Evolutionary conservation across 2,113 vertebrate genomes (phyloP).

Genomic region (Thymallus thymallus): DNA sequence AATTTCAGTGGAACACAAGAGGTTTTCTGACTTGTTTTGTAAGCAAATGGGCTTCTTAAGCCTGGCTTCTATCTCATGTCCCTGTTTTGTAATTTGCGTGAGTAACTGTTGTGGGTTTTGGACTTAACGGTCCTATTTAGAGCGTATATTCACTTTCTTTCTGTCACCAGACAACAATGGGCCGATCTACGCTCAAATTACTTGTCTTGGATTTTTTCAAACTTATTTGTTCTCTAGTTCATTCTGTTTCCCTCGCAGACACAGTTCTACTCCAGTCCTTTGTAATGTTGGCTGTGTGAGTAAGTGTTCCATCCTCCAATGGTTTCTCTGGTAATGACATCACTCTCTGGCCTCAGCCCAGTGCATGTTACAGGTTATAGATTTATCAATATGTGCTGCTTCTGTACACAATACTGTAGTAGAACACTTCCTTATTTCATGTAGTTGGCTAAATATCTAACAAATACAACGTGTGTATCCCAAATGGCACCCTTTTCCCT

Average conservation of each 20-base stretch:
- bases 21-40: not conserved
- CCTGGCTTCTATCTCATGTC: not conserved
- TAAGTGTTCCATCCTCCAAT: not conserved
- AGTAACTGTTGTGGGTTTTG: slow-evolving; percentile 11
- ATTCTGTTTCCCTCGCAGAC: not conserved
- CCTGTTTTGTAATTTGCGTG: not conserved
- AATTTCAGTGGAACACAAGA: slow-evolving; percentile 8
- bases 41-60: not conserved
- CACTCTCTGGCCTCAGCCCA: not conserved
- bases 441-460: not conserved
- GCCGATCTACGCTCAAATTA: not conserved
- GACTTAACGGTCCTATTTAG: not conserved
- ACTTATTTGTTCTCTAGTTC: too few relatives aligned
- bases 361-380: not conserved
- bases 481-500: too few relatives aligned
- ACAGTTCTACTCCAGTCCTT: not conserved
- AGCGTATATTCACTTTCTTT: not conserved
- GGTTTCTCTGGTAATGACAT: not conserved
- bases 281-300: not conserved
- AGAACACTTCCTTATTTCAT: not conserved
- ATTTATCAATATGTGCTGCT: too few relatives aligned
- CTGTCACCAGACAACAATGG: not conserved
- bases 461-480: too few relatives aligned
- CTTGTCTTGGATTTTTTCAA: not conserved
- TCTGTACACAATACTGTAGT: too few relatives aligned